Evolutionary conservation across 2,797 vertebrate species (phyloP).

Genomic region (Danionella dracula): DNA sequence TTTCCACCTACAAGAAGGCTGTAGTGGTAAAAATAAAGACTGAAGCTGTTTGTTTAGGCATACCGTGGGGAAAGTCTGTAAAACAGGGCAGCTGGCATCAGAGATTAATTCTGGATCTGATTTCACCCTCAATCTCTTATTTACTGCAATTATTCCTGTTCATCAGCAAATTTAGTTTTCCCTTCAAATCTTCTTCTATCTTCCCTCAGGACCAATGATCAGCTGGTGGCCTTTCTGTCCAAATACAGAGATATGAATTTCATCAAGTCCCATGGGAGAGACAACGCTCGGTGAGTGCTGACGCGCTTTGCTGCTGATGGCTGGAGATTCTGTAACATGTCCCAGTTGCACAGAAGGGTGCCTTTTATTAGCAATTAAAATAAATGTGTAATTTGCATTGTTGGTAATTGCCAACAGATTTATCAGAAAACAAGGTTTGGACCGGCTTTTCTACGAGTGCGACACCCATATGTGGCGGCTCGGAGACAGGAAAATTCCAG

Average conservation of each 20-base stretch:
- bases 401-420: conserved; percentile 69
- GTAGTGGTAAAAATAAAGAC: background rate
- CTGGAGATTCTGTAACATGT: background rate
- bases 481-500: conserved; percentile 90
- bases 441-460: conserved; percentile 92
- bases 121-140: conserved; percentile 39
- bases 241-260: conserved; percentile 96
- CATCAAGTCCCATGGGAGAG: conserved; percentile 95
- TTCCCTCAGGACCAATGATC: conserved; percentile 85
- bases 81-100: background rate
- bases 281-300: conserved; percentile 87
- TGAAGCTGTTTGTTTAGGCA: background rate
- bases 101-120: background rate
- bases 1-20: background rate
- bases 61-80: background rate
- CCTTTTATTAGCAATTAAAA: background rate
- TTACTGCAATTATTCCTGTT: conserved; percentile 36
- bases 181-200: no score
- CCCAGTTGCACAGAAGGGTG: background rate
- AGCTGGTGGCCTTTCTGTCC: conserved; percentile 93
- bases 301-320: background rate
- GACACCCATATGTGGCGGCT: conserved; percentile 99
- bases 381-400: background rate
- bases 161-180: conserved; percentile 35
- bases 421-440: conserved; percentile 94